Base-by-base conservation (phyloP, 2,797 vertebrate species). In the Liparis tanakae region DNA sequence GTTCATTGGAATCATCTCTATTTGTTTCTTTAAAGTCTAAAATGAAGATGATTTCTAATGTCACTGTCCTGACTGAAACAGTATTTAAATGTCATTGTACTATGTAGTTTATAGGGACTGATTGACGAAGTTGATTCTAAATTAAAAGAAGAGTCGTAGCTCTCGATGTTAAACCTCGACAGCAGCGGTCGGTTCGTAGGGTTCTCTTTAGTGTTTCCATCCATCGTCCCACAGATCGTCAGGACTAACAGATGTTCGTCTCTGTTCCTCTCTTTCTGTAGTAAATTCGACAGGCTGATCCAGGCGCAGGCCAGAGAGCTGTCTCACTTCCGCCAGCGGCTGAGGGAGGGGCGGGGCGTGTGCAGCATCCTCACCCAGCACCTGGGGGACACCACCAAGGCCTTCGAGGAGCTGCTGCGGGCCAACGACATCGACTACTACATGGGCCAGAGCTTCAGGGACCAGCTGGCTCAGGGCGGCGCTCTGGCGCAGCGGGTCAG, bases 291-390 rank as follows among this genome's bases (percentile, higher is more conserved):
- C 83, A 93, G 93, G 0, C 88, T 99, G 93, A 96, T 99, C 89
- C 96, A 98, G 84, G 93, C 95, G 0, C 98, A 99, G 92, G 97
- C 97, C 62, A 89, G 96, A n/a, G 98, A 99, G 82, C 95, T 99
- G 10, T 98, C 96, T 1, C 94, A 95, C 70, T 88, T 99, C 55
- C 94, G 97, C 13, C 97, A 98, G 93, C 92, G 86, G 5, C 92
- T 97, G 88, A 87, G 94, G 10, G 96, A 98, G 80, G 96, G 95
- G 0, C 91, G 92, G 0, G 94, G 95, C 0, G 85, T 95, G 56
- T 96, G 96, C 82, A 93, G 86, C 80, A 90, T 96, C 85, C 94
- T 99, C 76, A 92, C 83, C 30, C 96, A 96, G 84, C 96, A 96
- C 76, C 91, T 96, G 22, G 93, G 84, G 0, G 95, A 97, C 14